Percentiles rank a stretch among this genome's conserved stretches.
Conservation (phyloP, 2,113 vertebrate genomes). For the Mormyrus lacerda region DNA sequence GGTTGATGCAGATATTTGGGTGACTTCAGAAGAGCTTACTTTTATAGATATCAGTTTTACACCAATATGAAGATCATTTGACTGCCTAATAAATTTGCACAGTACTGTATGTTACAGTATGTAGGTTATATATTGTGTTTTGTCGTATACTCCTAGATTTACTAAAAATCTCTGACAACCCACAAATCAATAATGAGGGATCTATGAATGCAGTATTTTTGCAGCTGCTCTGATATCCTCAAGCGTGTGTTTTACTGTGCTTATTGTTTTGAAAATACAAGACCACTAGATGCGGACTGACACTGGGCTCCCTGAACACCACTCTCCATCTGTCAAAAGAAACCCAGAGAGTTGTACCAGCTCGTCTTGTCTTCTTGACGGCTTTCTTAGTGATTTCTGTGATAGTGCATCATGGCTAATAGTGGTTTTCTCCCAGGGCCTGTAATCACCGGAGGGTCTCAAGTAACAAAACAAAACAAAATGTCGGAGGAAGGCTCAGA, state of each 20-base stretch:
- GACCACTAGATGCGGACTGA: background rate
- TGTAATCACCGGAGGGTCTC: background rate
- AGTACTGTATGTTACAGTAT: background rate
- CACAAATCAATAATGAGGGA: background rate
- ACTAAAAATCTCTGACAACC: background rate
- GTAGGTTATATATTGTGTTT: background rate
- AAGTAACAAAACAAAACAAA: background rate
- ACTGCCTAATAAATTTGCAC: background rate
- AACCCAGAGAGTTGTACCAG: background rate
- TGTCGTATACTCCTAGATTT: background rate
- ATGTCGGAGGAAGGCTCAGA: background rate
- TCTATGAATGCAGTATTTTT: background rate
- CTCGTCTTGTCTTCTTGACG: background rate
- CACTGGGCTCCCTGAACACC: background rate
- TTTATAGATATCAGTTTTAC: background rate
- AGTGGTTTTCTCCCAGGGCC: background rate
- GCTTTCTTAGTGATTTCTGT: background rate
- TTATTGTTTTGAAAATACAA: background rate
- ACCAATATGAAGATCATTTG: background rate
- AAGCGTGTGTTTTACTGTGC: background rate
- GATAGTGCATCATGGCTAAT: background rate
- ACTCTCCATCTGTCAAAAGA: background rate
- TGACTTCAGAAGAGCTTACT: background rate
- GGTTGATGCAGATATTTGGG: background rate
- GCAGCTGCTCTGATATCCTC: background rate